phyloP scores from a whole-genome alignment of 2,888 invertebrate genomes.

The Acleris emargana region DNA sequence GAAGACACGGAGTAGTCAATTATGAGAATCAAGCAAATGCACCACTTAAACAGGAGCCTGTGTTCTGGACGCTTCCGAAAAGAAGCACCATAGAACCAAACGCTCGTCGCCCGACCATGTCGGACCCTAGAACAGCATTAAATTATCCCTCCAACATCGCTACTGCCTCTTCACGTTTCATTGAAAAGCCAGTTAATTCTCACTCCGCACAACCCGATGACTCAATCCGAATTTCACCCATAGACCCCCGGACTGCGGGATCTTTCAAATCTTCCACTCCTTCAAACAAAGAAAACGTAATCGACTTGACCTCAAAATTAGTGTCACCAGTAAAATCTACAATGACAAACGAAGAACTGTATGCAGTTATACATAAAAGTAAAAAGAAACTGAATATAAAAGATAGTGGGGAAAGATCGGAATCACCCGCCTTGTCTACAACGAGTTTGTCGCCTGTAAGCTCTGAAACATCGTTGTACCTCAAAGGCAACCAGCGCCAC shows the following conservation, averaged over 20 bases:
- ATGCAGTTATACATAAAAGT: conserved; percentile 90
- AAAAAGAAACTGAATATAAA: conserved; percentile 89
- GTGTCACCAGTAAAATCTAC: conserved; percentile 88
- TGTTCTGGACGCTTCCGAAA: conserved; percentile 85
- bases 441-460: conserved; percentile 79
- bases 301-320: conserved; percentile 78
- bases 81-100: conserved; percentile 53
- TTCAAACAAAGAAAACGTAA: conserved; percentile 77
- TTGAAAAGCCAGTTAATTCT: conserved; percentile 36
- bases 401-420: conserved; percentile 77
- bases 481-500: conserved; percentile 71
- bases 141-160: conserved; percentile 52
- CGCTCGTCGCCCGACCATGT: conserved; percentile 42
- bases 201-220: conserved; percentile 50
- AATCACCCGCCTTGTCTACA: conserved; percentile 74
- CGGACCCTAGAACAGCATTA: conserved; percentile 47
- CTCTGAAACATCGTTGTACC: conserved; percentile 75
- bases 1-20: conserved; percentile 64
- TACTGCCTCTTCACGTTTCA: conserved; percentile 44
- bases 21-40: conserved; percentile 56
- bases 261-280: conserved; percentile 88
- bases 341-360: conserved; percentile 91
- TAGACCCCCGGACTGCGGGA: conserved; percentile 85
- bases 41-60: conserved; percentile 64
- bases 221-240: conserved; percentile 86